These are phyloP conservation scores for Sphinx pinastri DNA, from an alignment of 2,888 invertebrate species.

Conservation along the genomic window DNA sequence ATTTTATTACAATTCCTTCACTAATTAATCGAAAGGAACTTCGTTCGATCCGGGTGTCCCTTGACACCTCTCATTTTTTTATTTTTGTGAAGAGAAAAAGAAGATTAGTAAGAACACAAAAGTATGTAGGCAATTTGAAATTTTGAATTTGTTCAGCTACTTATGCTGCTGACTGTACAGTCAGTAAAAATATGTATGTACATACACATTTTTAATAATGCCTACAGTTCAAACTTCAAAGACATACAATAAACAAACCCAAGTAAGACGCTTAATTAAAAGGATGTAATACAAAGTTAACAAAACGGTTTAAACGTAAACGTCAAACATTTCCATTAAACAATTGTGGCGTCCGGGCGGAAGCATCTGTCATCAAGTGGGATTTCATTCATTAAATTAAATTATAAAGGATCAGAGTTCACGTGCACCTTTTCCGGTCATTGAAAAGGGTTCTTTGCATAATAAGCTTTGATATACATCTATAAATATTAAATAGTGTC, in stretches of 20 bases:
- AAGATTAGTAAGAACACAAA: no score
- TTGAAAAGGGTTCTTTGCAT: constrained; percentile 35
- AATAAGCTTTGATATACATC: constrained; percentile 22
- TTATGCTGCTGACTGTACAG: no score
- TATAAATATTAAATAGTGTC: constrained; percentile 2
- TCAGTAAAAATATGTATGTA: no score
- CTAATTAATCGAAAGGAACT: no score
- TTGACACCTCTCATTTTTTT: no score
- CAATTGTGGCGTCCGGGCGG: constrained; percentile 57
- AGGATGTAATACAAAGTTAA: not conserved
- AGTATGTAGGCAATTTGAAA: no score
- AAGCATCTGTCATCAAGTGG: constrained; percentile 63
- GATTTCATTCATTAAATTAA: constrained; percentile 63
- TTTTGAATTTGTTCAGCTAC: no score
- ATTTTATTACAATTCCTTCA: no score
- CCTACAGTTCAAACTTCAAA: no score
- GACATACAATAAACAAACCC: not conserved
- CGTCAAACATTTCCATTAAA: constrained; percentile 48
- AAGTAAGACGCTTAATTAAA: not conserved
- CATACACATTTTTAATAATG: no score
- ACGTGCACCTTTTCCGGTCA: constrained; percentile 48
- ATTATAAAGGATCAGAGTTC: constrained; percentile 52
- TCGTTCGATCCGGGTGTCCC: no score
- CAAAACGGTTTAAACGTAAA: constrained; percentile 40
- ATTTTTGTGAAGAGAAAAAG: no score